These are phyloP conservation scores for Psilanteris sp. DNA, from an alignment of 1,140 invertebrate species.

Conservation along the genomic window DNA sequence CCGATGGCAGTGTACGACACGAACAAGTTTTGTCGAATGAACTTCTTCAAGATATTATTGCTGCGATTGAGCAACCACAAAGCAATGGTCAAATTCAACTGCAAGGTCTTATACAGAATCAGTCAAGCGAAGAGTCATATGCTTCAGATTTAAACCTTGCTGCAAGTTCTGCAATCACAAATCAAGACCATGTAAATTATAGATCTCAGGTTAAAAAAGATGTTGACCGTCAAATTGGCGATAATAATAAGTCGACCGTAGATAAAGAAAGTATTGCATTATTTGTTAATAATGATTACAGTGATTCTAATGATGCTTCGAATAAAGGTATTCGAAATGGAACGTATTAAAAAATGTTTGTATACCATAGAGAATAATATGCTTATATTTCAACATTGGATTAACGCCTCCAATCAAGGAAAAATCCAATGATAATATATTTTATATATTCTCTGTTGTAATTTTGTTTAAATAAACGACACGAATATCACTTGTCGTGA, in stretches of 20 bases:
- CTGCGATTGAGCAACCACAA: conserved; percentile 85
- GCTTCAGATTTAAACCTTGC: conserved; percentile 57
- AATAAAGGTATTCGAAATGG: conserved; percentile 47
- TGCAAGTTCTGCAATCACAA: conserved; percentile 44
- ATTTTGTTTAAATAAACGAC: conserved; percentile 43
- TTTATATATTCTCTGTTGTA: conserved; percentile 19
- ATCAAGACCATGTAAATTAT: conserved; percentile 43
- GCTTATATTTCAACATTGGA: conserved; percentile 9
- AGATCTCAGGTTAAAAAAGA: conserved; percentile 41
- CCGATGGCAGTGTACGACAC: conserved; percentile 81
- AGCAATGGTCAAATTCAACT: conserved; percentile 64
- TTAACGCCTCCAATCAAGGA: conserved; percentile 47
- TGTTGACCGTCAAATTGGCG: conserved; percentile 38
- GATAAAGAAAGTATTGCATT: conserved; percentile 66
- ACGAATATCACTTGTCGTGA: conserved; percentile 44
- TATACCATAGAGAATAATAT: no score
- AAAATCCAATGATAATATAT: conserved; percentile 20
- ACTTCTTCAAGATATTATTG: conserved; percentile 87
- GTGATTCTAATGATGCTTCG: conserved; percentile 52
- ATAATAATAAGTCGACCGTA: conserved; percentile 43
- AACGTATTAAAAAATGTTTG: conserved; percentile 27
- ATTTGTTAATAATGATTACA: conserved; percentile 69
- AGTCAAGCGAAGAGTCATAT: conserved; percentile 64
- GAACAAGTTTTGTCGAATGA: conserved; percentile 88
- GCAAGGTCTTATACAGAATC: conserved; percentile 65